Conservation (phyloP, 2,797 vertebrate genomes). For the Amphiprion clarkii region DNA sequence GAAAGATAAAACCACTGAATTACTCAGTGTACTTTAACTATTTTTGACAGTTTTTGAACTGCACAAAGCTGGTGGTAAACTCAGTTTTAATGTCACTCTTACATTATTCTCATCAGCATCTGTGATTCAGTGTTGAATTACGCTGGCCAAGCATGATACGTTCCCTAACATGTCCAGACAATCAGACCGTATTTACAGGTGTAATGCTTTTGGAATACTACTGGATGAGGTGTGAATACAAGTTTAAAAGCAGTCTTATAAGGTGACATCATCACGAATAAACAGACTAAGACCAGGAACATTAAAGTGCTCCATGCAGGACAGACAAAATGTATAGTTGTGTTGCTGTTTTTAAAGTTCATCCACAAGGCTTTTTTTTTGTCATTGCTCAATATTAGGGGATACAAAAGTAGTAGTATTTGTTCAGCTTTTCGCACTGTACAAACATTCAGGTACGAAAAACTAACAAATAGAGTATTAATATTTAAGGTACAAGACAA, state of each 20-base stretch:
- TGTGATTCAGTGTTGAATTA: conserved; percentile 37
- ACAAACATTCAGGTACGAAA: conserved; percentile 47
- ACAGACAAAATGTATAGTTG: conserved; percentile 80
- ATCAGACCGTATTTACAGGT: conserved; percentile 72
- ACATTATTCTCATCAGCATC: conserved; percentile 30
- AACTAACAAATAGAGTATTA: conserved; percentile 47
- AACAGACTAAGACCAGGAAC: conserved; percentile 80
- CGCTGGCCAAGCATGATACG: conserved; percentile 24
- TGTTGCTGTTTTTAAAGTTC: conserved; percentile 70
- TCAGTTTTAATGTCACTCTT: conserved; percentile 26
- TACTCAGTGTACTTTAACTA: conserved; percentile 11
- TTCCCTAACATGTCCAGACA: conserved; percentile 29
- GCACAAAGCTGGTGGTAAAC: conserved; percentile 45
- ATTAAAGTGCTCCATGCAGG: conserved; percentile 87
- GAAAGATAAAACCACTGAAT: conserved; percentile 44
- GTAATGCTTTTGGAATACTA: conserved; percentile 49
- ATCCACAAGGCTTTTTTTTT: conserved; percentile 56
- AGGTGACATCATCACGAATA: conserved; percentile 73
- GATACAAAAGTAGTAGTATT: conserved; percentile 52
- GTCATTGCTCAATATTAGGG: conserved; percentile 38
- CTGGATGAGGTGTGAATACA: conserved; percentile 54
- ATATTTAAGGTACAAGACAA: conserved; percentile 54
- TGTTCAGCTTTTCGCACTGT: conserved; percentile 46
- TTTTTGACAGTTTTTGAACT: neutral
- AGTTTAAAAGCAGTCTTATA: conserved; percentile 65